Evolutionary conservation across 2,113 vertebrate genomes (phyloP), one percentile per base, ranked within the genome.

Genomic region (Misgurnus anguillicaudatus): DNA sequence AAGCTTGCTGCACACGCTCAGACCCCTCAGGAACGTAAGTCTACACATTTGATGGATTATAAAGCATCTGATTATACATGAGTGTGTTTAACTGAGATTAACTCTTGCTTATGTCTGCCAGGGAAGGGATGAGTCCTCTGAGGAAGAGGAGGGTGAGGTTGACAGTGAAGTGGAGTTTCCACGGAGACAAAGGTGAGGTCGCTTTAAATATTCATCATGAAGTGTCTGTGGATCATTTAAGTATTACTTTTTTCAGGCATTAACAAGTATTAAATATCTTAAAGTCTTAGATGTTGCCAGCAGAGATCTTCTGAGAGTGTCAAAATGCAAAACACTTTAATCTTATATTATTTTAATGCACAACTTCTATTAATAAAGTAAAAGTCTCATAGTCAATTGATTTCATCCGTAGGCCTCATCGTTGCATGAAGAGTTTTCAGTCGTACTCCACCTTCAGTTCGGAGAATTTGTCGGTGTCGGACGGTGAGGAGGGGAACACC

Each of bases 151-250:
- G 87, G 97, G 97, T 0, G 98, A 99, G 90, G 98, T 99, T 57
- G 98, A 99, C 81, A 99, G 98, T 84, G 98, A 99, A 91, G 97
- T 99, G 81, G 98, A 99, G 87, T 99, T 99, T 91, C 98, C 98
- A 87, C 92, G 96, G 89, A 95, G 97, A 89, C 98, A 94, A 88
- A 98, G 97, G 97, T 99, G 94, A 94, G 88, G 81, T 39, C 6
- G 13, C 13, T 11, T 60, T 82, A 55, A 79, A 82, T 19, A 84
- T 76, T 76, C 48, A 76, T 76, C 19, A 58, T 16, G 6, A 39
- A 38, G 7, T 24, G 4, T 39, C 4, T 36, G 10, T 53, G 8
- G 8, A 51, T 17, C 11, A 16, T 48, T 4, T 21, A 9, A 45
- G 11, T 24, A 5, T 67, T 17, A 31, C 24, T 24, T 24, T 24